These are phyloP conservation scores for Mactromeris polynyma DNA, from an alignment of 2,888 invertebrate species.

Conservation along the genomic window DNA sequence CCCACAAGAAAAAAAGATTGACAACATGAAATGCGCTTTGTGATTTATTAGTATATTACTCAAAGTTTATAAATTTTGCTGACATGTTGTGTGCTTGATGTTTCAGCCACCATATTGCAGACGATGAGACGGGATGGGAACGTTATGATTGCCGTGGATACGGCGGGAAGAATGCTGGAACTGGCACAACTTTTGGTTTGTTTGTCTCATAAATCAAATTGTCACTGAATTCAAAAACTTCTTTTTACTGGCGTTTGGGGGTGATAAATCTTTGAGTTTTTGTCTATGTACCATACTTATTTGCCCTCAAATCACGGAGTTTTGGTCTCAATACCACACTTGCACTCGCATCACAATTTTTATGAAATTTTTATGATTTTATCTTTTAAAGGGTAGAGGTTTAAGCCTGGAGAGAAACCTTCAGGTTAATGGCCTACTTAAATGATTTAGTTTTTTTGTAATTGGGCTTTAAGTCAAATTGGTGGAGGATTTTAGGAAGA, in stretches of 20 bases:
- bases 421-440: too few relatives aligned
- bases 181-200: slow-evolving; percentile 95
- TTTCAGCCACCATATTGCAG: slow-evolving; percentile 95
- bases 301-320: background rate
- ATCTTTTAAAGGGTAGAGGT: too few relatives aligned
- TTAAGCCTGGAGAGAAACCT: too few relatives aligned
- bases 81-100: background rate
- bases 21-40: background rate
- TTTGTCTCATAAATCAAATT: background rate
- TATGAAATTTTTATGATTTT: too few relatives aligned
- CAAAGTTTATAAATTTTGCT: too few relatives aligned
- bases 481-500: too few relatives aligned
- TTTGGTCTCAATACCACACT: background rate
- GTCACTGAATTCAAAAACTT: background rate
- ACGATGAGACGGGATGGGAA: slow-evolving; percentile 98
- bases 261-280: background rate
- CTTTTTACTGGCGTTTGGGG: background rate
- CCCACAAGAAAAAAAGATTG: background rate
- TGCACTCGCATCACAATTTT: background rate
- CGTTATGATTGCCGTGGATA: slow-evolving; percentile 97
- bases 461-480: too few relatives aligned
- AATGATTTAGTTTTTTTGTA: too few relatives aligned
- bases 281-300: background rate
- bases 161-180: slow-evolving; percentile 98
- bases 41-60: background rate